phyloP scores from a whole-genome alignment of 2,113 vertebrate species.

The Paracanthobrama guichenoti region DNA sequence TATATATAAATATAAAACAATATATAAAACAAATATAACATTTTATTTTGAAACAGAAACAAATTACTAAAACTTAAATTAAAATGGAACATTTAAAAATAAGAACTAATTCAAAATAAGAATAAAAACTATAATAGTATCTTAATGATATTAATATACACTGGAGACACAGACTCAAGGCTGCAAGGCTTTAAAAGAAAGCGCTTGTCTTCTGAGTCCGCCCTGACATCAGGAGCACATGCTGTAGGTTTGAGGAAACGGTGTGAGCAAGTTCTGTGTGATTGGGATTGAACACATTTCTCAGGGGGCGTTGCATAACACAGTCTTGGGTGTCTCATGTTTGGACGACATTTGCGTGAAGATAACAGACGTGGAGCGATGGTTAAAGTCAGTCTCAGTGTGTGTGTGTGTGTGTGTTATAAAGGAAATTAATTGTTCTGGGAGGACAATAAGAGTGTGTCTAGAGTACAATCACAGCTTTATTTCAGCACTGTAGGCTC shows the following conservation, averaged over 20 bases:
- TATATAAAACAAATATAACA: too few relatives aligned
- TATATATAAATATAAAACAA: too few relatives aligned
- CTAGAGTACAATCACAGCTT: not conserved
- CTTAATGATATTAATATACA: not conserved
- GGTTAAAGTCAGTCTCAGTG: not conserved
- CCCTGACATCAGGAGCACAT: too few relatives aligned
- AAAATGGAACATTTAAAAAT: not conserved
- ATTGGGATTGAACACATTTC: not conserved
- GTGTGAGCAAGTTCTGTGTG: not conserved
- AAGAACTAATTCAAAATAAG: not conserved
- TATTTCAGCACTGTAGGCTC: not conserved
- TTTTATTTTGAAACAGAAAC: too few relatives aligned
- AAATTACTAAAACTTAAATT: not conserved
- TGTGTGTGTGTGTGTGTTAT: not conserved
- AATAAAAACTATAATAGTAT: not conserved
- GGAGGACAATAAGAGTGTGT: conserved; percentile 1
- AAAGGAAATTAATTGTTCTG: not conserved
- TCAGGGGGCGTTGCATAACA: not conserved
- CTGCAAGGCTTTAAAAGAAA: too few relatives aligned
- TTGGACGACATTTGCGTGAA: not conserved
- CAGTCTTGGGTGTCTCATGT: not conserved
- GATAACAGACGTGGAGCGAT: not conserved
- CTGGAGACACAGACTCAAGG: too few relatives aligned
- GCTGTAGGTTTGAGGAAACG: not conserved
- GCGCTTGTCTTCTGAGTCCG: too few relatives aligned